Percentiles rank a stretch among this genome's conserved stretches.
Evolutionary conservation across 2,113 vertebrate species (phyloP).

Genomic region (Tamias sibiricus): DNA sequence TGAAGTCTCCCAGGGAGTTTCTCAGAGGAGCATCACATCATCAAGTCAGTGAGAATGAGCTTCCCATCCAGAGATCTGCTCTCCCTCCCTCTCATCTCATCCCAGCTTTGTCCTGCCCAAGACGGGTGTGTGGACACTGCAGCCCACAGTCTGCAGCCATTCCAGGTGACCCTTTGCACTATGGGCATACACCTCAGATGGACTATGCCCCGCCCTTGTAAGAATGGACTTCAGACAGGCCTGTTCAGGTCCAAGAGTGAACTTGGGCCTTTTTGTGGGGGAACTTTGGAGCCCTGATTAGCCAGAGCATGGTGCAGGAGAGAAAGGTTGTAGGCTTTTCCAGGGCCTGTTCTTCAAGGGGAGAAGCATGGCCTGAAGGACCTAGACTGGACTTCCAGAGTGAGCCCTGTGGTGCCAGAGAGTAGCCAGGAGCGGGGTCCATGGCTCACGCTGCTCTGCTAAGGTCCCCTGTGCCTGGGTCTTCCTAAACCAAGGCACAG

Average conservation of each 20-base stretch:
- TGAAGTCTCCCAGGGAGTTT: not conserved
- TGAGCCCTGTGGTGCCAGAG: accelerated
- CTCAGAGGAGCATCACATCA: not conserved
- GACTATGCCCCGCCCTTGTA: accelerated
- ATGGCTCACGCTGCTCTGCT: not conserved
- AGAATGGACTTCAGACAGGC: accelerated
- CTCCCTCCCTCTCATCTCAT: accelerated
- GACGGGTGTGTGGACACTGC: not conserved
- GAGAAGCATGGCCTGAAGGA: not conserved
- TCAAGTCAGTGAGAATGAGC: not conserved
- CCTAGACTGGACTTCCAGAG: not conserved
- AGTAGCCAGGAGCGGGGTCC: accelerated
- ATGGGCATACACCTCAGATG: too few species aligned
- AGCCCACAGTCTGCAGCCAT: too few species aligned
- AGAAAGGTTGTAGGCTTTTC: accelerated
- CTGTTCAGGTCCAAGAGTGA: accelerated
- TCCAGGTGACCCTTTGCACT: accelerated
- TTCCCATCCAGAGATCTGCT: accelerated
- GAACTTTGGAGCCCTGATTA: not conserved
- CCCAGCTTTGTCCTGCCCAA: not conserved
- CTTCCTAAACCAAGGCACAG: not conserved
- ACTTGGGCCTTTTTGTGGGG: accelerated
- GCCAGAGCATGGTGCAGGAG: not conserved
- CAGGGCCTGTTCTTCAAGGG: accelerated
- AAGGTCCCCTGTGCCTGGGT: not conserved